Evolutionary conservation across 2,797 vertebrate species (phyloP).

Genomic region (Clarias platycephalus): DNA sequence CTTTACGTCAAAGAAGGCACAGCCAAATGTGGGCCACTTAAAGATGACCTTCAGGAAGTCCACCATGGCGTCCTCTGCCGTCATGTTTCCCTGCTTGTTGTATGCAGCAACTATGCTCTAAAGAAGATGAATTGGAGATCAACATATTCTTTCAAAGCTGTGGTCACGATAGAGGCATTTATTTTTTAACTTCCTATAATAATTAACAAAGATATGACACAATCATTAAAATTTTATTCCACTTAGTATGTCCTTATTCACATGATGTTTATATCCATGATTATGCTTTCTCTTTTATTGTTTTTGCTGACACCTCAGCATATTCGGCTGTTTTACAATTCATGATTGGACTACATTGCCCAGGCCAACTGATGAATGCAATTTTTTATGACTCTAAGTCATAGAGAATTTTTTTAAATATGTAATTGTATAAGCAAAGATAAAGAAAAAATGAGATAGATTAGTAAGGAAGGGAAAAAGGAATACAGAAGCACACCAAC

Average conservation of each 20-base stretch:
- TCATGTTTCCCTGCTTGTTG: constrained; percentile 80
- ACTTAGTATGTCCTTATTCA: too few species aligned
- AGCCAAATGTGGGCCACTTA: constrained; percentile 92
- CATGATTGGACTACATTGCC: too few species aligned
- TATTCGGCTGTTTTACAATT: too few species aligned
- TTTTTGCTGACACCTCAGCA: too few species aligned
- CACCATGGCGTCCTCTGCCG: constrained; percentile 82
- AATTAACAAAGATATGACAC: too few species aligned
- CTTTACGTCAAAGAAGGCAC: constrained; percentile 97
- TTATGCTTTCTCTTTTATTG: too few species aligned
- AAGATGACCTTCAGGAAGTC: constrained; percentile 84
- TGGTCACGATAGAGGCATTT: neutral
- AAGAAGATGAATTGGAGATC: constrained; percentile 36
- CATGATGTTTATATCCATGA: too few species aligned
- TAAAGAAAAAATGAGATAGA: neutral
- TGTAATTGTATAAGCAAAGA: neutral
- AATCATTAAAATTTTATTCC: too few species aligned
- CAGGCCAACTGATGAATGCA: too few species aligned
- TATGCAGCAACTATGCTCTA: constrained; percentile 79
- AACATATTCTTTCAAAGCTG: neutral
- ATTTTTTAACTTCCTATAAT: too few species aligned
- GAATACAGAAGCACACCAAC: neutral
- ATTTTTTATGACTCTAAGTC: too few species aligned
- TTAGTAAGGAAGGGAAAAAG: neutral
- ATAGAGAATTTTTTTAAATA: too few species aligned